Percentiles rank a stretch among this genome's conserved stretches.
phyloP scores from a whole-genome alignment of 2,888 invertebrate species.

The Chelonus formosanus region DNA sequence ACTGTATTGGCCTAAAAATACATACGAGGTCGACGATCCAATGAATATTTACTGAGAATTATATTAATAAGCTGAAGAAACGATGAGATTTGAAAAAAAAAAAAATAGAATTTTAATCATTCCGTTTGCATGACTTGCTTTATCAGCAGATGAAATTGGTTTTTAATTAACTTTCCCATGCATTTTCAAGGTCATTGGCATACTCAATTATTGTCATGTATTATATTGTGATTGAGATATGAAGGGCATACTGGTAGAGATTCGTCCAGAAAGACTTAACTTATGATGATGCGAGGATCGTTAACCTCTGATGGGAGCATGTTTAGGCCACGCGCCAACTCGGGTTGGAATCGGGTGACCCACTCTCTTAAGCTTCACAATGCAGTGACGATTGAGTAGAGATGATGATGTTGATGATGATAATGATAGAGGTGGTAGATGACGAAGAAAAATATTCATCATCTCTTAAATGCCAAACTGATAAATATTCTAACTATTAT shows the following conservation, averaged over 20 bases:
- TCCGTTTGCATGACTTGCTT: background rate
- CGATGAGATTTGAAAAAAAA: background rate
- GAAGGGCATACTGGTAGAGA: constrained; percentile 3
- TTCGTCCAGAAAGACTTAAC: constrained; percentile 16
- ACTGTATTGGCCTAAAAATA: constrained; percentile 44
- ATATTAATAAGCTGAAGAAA: background rate
- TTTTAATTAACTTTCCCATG: too few species aligned
- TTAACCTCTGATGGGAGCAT: constrained; percentile 57
- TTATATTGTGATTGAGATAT: too few species aligned
- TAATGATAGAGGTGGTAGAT: constrained; percentile 5
- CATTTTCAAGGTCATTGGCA: constrained; percentile 8
- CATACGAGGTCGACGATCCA: constrained; percentile 44
- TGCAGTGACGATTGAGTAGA: constrained; percentile 13
- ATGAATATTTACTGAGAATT: constrained; percentile 38
- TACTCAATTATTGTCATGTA: too few species aligned
- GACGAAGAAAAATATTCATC: constrained; percentile 12
- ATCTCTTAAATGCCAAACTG: constrained; percentile 13
- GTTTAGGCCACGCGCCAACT: constrained; percentile 60
- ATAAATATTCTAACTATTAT: constrained; percentile 2
- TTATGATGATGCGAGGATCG: constrained; percentile 54
- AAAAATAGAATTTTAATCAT: background rate
- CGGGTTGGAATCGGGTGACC: constrained; percentile 60
- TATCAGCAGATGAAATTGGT: too few species aligned
- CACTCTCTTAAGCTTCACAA: constrained; percentile 42
- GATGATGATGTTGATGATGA: background rate